Conservation (phyloP, 2,113 vertebrate genomes). For the Cephalopholis sonnerati region DNA sequence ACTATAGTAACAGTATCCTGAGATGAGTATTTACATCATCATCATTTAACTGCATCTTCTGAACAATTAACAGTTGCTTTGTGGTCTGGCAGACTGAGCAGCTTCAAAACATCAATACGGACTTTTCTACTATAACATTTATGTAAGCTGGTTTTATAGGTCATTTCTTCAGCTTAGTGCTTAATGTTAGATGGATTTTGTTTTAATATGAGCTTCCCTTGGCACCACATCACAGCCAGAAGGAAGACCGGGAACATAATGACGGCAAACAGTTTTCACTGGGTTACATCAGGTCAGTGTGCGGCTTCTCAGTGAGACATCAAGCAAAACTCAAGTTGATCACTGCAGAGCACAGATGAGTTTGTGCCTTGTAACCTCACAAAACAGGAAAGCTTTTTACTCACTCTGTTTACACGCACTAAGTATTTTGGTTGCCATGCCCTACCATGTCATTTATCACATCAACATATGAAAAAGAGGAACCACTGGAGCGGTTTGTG, state of each 20-base stretch:
- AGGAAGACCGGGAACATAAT: background rate
- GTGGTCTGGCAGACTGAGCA: too few relatives aligned
- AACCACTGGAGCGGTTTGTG: too few relatives aligned
- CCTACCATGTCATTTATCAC: too few relatives aligned
- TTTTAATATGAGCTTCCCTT: background rate
- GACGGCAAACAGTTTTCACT: background rate
- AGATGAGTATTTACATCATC: background rate
- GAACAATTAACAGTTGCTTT: background rate
- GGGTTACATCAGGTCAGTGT: background rate
- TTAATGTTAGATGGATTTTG: background rate
- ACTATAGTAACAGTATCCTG: background rate
- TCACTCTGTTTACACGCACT: too few relatives aligned
- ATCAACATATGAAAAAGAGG: too few relatives aligned
- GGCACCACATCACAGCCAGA: background rate
- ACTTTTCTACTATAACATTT: background rate
- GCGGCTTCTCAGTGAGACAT: background rate
- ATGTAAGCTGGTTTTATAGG: background rate
- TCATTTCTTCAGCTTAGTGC: background rate
- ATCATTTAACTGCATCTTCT: background rate
- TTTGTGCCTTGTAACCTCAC: background rate
- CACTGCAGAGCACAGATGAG: background rate
- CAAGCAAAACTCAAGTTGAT: background rate
- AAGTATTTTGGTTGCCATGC: too few relatives aligned
- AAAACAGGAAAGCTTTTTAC: background rate
- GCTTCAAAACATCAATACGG: background rate